phyloP scores from a whole-genome alignment of 2,888 invertebrate genomes.

The Cephalotes varians region DNA sequence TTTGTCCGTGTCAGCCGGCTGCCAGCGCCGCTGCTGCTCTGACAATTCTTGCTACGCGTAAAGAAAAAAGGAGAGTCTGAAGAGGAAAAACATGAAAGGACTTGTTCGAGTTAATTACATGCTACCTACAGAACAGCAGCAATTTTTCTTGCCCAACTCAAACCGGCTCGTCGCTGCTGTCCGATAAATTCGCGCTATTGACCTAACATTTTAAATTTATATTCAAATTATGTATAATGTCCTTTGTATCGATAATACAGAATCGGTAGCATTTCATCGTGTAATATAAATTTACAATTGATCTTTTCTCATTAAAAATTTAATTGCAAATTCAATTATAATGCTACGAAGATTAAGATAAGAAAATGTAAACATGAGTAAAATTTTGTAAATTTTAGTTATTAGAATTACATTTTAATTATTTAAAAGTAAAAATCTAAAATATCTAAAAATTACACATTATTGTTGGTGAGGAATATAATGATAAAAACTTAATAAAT shows the following conservation, averaged over 20 bases:
- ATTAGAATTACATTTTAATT: not conserved
- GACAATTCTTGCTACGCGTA: slow-evolving; percentile 59
- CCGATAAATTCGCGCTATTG: slow-evolving; percentile 34
- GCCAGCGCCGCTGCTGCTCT: slow-evolving; percentile 52
- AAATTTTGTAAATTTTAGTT: not conserved
- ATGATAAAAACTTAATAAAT: not conserved
- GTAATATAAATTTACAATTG: not conserved
- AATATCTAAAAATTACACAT: not conserved
- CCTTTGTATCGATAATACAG: slow-evolving; percentile 5
- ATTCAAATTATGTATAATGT: slow-evolving; percentile 37
- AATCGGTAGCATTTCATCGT: not conserved
- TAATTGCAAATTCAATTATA: not conserved
- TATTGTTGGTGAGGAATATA: not conserved
- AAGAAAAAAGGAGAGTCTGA: slow-evolving; percentile 32
- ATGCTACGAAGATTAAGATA: not conserved
- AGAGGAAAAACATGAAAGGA: slow-evolving; percentile 41
- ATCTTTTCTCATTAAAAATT: not conserved
- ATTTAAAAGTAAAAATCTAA: not conserved
- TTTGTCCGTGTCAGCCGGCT: slow-evolving; percentile 61
- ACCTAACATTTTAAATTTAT: slow-evolving; percentile 4
- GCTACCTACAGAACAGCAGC: slow-evolving; percentile 69
- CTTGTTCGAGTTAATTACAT: slow-evolving; percentile 73
- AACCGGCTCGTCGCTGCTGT: slow-evolving; percentile 45
- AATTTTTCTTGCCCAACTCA: slow-evolving; percentile 70
- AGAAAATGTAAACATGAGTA: not conserved